Percentiles rank a stretch among this genome's conserved stretches.
These are phyloP conservation scores for Heteromormyrus szaboi DNA, from an alignment of 2,797 vertebrate genomes.

Conservation along the genomic window DNA sequence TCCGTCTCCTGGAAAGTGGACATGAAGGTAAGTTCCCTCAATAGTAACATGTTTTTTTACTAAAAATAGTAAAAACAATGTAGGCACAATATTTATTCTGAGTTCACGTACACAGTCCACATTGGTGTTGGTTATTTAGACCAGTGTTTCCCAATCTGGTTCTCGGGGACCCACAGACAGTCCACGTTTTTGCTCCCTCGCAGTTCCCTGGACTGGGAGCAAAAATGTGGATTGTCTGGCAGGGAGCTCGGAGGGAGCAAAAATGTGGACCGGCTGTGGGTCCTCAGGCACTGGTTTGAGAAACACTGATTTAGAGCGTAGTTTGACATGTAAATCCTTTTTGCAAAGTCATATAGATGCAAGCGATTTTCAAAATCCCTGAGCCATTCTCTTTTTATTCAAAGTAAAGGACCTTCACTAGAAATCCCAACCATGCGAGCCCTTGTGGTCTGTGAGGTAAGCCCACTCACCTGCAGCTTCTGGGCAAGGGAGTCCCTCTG, in stretches of 20 bases:
- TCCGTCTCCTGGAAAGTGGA: slow-evolving; percentile 77
- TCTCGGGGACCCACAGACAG: not conserved
- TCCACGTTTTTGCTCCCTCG: not conserved
- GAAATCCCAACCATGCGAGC: not conserved
- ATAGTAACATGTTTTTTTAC: not conserved
- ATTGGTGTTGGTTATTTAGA: not conserved
- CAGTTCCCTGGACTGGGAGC: not conserved
- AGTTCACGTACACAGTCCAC: not conserved
- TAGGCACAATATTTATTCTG: not conserved
- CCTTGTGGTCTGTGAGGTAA: not conserved
- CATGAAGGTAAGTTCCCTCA: not conserved
- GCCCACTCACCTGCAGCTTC: not conserved
- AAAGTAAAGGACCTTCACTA: not conserved
- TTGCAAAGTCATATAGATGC: not conserved
- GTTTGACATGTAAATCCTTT: not conserved
- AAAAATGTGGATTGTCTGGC: not conserved
- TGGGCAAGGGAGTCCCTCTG: slow-evolving; percentile 59
- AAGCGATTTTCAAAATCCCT: not conserved
- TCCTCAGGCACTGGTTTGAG: not conserved
- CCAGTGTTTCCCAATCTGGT: not conserved
- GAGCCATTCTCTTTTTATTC: not conserved
- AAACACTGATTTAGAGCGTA: not conserved
- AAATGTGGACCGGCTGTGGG: not conserved
- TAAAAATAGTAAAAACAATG: not conserved
- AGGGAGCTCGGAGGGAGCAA: not conserved